A percentile compares a stretch with the other conserved stretches of the same genome.
Evolutionary conservation across 2,797 vertebrate species (phyloP).

Genomic region (Manis pentadactyla): DNA sequence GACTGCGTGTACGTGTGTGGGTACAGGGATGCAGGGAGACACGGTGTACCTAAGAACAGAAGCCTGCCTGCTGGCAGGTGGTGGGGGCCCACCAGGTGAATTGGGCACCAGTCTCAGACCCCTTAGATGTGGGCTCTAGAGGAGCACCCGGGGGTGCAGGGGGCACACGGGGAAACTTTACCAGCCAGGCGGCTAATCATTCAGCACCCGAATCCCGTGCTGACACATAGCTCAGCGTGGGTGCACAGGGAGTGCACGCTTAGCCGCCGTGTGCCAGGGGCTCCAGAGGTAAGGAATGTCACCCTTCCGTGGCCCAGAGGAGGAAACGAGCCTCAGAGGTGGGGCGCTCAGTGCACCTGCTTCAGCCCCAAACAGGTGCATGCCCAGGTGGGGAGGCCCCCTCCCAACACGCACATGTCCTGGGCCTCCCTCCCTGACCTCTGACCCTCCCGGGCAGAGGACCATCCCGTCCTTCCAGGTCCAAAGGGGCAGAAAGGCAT

Average conservation of each 20-base stretch:
- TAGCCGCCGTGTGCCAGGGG: fast-evolving
- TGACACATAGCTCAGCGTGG: fast-evolving
- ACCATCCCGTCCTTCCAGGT: neutral
- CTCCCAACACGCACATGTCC: no score
- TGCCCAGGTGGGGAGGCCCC: no score
- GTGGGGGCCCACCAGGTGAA: neutral
- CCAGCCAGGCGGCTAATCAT: fast-evolving
- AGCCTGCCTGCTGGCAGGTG: no score
- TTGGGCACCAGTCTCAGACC: neutral
- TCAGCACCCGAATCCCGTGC: fast-evolving
- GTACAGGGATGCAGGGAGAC: neutral
- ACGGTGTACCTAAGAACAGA: no score
- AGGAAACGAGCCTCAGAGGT: neutral
- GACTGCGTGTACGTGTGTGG: neutral
- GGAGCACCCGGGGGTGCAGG: fast-evolving
- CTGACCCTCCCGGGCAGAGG: neutral
- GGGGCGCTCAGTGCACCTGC: neutral
- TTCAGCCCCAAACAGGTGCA: neutral
- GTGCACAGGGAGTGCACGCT: fast-evolving
- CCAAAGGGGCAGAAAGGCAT: neutral
- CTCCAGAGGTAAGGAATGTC: neutral
- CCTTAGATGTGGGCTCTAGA: neutral
- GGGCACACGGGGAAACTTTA: fast-evolving
- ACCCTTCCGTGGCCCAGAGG: fast-evolving
- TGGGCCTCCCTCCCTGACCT: no score